Conservation (phyloP, 2,888 invertebrate species). For the Idaea straminata region DNA sequence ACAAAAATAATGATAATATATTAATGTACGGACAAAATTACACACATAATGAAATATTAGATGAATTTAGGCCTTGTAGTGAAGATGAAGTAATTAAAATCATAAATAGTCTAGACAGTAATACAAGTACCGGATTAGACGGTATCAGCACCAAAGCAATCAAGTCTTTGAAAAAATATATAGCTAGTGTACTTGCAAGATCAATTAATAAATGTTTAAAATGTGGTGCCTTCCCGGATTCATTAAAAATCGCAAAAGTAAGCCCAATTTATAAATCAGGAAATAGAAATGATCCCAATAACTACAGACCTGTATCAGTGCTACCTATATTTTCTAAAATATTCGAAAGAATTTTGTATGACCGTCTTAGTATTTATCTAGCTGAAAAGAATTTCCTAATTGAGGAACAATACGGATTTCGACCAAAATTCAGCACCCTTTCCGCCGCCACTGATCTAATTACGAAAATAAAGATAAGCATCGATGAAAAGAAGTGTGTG, state of each 20-base stretch:
- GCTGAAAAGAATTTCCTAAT: slow-evolving; percentile 7
- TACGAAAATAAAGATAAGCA: not conserved
- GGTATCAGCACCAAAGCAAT: slow-evolving; percentile 5
- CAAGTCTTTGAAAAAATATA: slow-evolving; percentile 6
- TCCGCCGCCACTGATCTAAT: not conserved
- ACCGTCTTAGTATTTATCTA: slow-evolving; percentile 3
- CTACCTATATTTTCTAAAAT: slow-evolving; percentile 15
- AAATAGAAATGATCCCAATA: not conserved
- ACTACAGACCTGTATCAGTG: not conserved
- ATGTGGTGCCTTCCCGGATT: not conserved
- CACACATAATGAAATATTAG: not conserved
- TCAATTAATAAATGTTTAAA: not conserved
- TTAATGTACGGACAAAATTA: not conserved
- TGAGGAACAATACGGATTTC: slow-evolving; percentile 12
- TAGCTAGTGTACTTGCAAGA: not conserved
- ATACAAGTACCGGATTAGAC: slow-evolving; percentile 8
- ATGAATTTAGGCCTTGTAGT: not conserved
- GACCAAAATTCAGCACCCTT: slow-evolving; percentile 6
- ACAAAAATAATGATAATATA: not conserved
- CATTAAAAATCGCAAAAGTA: not conserved
- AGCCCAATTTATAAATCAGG: not conserved
- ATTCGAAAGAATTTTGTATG: slow-evolving; percentile 9
- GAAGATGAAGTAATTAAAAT: not conserved
- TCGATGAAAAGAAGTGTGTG: not conserved
- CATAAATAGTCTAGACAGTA: not conserved